A percentile compares a stretch with the other conserved stretches of the same genome.
These are phyloP conservation scores for Erpobdella octoculata DNA, from an alignment of 2,888 invertebrate genomes.

Conservation along the genomic window DNA sequence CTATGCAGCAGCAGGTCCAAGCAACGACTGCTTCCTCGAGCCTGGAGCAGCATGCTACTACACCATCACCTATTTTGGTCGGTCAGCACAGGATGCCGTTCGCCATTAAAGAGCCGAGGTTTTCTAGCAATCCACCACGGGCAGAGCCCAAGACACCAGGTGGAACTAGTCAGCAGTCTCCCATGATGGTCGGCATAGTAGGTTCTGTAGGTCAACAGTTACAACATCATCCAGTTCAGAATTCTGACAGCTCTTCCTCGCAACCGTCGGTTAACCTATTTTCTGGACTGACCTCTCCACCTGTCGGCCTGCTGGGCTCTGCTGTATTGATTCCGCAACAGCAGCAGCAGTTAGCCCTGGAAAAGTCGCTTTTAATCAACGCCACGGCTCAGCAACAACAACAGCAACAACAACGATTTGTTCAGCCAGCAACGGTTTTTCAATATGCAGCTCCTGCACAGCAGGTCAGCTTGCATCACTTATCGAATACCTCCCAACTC, in stretches of 20 bases:
- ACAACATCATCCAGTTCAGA: constrained; percentile 14
- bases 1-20: constrained; percentile 8
- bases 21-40: background rate
- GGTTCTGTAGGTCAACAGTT: background rate
- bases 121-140: constrained; percentile 54
- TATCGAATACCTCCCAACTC: constrained; percentile 4
- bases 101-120: constrained; percentile 37
- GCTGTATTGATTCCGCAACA: constrained; percentile 15
- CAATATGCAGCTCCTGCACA: constrained; percentile 15
- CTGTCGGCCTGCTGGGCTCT: constrained; percentile 15
- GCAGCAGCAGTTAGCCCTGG: constrained; percentile 26
- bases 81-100: constrained; percentile 45
- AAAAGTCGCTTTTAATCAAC: constrained; percentile 15
- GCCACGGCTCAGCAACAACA: constrained; percentile 33
- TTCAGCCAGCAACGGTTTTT: constrained; percentile 18
- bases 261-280: constrained; percentile 15
- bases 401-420: constrained; percentile 32
- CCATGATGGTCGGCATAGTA: background rate
- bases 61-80: constrained; percentile 32
- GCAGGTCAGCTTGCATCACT: constrained; percentile 4
- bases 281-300: constrained; percentile 10
- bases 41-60: background rate
- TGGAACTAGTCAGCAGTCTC: constrained; percentile 42
- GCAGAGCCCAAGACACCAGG: constrained; percentile 50
- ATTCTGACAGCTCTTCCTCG: background rate